phyloP scores from a whole-genome alignment of 2,797 vertebrate genomes.

The Leptatherina wallacei region DNA sequence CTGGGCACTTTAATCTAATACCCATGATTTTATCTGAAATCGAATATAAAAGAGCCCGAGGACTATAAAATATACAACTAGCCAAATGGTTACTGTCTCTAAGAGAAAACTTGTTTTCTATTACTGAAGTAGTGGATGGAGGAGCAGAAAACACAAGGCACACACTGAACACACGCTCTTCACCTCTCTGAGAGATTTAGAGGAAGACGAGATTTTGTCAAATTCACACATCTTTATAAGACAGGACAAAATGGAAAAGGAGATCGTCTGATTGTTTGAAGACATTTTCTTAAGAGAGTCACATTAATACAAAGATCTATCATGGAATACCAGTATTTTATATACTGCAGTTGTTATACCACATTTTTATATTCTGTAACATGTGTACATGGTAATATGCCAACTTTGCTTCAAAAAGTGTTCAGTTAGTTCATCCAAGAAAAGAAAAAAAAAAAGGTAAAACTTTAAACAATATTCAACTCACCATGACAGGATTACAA shows the following conservation, averaged over 20 bases:
- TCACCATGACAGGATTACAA: constrained; percentile 80
- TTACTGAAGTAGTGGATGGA: background rate
- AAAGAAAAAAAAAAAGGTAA: constrained; percentile 52
- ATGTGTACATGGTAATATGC: constrained; percentile 84
- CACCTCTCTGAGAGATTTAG: constrained; percentile 53
- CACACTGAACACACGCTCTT: constrained; percentile 32
- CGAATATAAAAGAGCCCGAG: background rate
- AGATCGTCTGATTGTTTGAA: constrained; percentile 81
- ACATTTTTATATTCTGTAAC: constrained; percentile 83
- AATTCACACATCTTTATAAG: constrained; percentile 81
- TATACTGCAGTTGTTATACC: constrained; percentile 82
- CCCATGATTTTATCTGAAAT: background rate
- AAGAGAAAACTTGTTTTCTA: background rate
- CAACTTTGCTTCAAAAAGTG: constrained; percentile 80
- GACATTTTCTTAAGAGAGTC: constrained; percentile 85
- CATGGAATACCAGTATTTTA: constrained; percentile 83
- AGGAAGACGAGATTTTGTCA: constrained; percentile 70
- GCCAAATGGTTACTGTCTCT: background rate
- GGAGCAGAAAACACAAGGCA: constrained; percentile 17
- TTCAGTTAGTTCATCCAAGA: constrained; percentile 82
- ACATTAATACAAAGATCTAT: constrained; percentile 86
- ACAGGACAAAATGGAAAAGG: constrained; percentile 83
- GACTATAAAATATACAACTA: background rate
- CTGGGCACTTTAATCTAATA: background rate
- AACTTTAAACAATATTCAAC: constrained; percentile 77